Base-by-base conservation (phyloP, 2,888 invertebrate species). In the Lithodes maja region DNA sequence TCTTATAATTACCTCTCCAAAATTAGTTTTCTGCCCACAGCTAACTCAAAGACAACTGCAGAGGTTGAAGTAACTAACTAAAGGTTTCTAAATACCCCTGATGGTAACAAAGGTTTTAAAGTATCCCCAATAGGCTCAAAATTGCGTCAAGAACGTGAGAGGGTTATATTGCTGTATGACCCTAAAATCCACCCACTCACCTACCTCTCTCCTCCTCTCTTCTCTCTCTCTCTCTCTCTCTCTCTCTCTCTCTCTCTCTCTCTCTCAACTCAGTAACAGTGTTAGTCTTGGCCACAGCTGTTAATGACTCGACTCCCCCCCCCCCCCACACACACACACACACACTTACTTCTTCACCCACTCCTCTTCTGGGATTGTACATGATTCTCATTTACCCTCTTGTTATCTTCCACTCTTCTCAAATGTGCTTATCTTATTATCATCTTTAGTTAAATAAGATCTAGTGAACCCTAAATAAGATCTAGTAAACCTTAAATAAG, bases 241-340 rank as follows among this genome's bases (percentile, higher is more conserved):
- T 75, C 49, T 75, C 75, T 33, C 49, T 75, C 74, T 74, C 74
- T 74, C 74, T 74, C 74, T 74, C 74, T 74, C 74, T 74, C n/a
- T 5, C n/a, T 5, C 61, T 61, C 61, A 61, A 7, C 61, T 61
- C 61, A 61, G 61, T 61, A 61, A 61, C 61, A 7, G 61, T 61
- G 61, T 61, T 61, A 12, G 61, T 61, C 61, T 61, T 61, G 61
- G 61, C 61, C 12, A 61, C 61, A 61, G 61, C 5, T 61, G 61
- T 12, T 61, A 61, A 61, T 74, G 15, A 3, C 7, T n/a, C 7
- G 12, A 77, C 49, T 50, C 49, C 33, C 49, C 33, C 49, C 33
- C 5, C 3, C 77, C 3, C 49, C 3, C 77, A 77, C 77, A 77
- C 33, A 49, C 77, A 77, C 77, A 77, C 77, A 77, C 77, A 77